Percentiles rank a stretch among this genome's conserved stretches.
Conservation (phyloP, 2,888 invertebrate species). For the Fragum whitleyi region DNA sequence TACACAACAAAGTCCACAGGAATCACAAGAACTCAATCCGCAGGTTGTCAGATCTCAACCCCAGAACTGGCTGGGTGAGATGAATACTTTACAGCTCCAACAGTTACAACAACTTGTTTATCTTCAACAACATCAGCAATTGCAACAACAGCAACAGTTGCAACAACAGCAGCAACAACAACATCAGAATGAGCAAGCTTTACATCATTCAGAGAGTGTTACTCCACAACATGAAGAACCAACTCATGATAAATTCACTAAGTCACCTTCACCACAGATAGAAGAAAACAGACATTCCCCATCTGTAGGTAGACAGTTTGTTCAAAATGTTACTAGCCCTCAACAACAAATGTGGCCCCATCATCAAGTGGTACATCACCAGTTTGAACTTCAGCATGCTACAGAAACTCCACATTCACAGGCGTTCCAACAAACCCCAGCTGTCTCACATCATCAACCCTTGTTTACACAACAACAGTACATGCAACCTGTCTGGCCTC, state of each 20-base stretch:
- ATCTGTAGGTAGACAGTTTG: slow-evolving; percentile 43
- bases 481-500: slow-evolving; percentile 61
- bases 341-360: slow-evolving; percentile 60
- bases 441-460: slow-evolving; percentile 58
- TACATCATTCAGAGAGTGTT: slow-evolving; percentile 57
- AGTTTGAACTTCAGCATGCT: slow-evolving; percentile 56
- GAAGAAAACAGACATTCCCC: slow-evolving; percentile 60
- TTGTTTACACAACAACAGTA: slow-evolving; percentile 61
- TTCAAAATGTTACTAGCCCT: slow-evolving; percentile 62
- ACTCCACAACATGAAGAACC: slow-evolving; percentile 53
- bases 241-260: slow-evolving; percentile 58
- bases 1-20: slow-evolving; percentile 61
- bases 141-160: slow-evolving; percentile 46
- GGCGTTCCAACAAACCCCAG: slow-evolving; percentile 54
- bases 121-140: slow-evolving; percentile 38
- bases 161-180: slow-evolving; percentile 34
- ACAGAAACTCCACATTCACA: slow-evolving; percentile 56
- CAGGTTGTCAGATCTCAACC: slow-evolving; percentile 58
- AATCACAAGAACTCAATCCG: slow-evolving; percentile 52
- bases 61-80: slow-evolving; percentile 58
- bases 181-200: slow-evolving; percentile 36
- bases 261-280: slow-evolving; percentile 62
- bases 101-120: slow-evolving; percentile 49
- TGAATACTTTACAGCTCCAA: slow-evolving; percentile 53
- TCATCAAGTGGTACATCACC: slow-evolving; percentile 56